Base-by-base conservation (phyloP, 2,888 invertebrate species). In the Uloborus plumipes region DNA sequence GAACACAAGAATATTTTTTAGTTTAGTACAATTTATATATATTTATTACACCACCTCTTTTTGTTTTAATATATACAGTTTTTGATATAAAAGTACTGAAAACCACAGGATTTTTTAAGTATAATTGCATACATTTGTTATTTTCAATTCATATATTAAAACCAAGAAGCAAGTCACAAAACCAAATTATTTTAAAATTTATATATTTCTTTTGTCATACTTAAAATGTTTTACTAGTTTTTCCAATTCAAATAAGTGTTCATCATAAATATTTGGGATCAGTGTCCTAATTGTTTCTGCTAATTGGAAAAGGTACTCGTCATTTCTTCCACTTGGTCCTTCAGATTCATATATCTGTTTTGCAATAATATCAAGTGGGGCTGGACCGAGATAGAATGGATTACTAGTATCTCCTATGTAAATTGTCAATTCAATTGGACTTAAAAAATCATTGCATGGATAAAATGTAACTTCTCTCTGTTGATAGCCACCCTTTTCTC, bases 401-500 rank as follows among this genome's bases (percentile, higher is more conserved):
- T 98, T 98, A 81, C 93, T 92, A 85, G 92, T 91, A 50, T 92
- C 93, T 0, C 94, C 97, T 83, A 98, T 92, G 89, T 98, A 98
- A 74, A 96, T 91, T 1, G 92, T 92, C 39, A 96, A 90, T 69
- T 91, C 89, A 88, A 95, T 93, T 18, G 94, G 92, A 59, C 90
- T 87, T 64, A 70, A 22, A 14, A 71, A 20, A 20, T 85, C 85
- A 18, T 87, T 86, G n/a, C 86, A 85, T 0, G 96, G 94, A 88
- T 94, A 90, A 88, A 98, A 98, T 73, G 91, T 90, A 0, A 95
- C 92, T 7, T 89, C 90, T 88, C 91, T 92, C 86, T 94, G 92
- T 72, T 93, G 91, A 88, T 99, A 99, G 14, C 98, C 98, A 89
- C 95, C 96, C 88, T 96, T 96, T 89, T 99, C 98, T 87, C 98